Conservation (phyloP, 2,113 vertebrate species). For the Triplophysa tibetana region DNA sequence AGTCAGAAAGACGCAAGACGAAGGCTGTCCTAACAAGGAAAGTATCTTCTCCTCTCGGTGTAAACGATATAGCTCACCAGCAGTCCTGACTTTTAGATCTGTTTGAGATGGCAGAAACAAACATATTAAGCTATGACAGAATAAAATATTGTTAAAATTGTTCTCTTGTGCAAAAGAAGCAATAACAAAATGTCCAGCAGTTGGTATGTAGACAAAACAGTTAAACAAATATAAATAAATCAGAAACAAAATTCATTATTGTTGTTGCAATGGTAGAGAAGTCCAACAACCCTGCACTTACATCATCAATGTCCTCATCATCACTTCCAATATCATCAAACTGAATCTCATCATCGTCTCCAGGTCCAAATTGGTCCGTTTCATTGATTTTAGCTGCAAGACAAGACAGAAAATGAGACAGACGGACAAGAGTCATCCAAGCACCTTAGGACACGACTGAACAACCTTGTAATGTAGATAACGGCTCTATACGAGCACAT, state of each 20-base stretch:
- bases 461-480: neutral
- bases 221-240: too few relatives aligned
- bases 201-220: too few relatives aligned
- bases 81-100: conserved; percentile 45
- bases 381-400: conserved; percentile 96
- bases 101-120: neutral
- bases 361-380: conserved; percentile 94
- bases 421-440: neutral
- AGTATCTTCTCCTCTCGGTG: conserved; percentile 13
- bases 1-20: neutral
- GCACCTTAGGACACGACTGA: neutral
- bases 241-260: neutral
- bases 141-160: neutral
- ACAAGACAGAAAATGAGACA: neutral
- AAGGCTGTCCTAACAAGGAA: conserved; percentile 1
- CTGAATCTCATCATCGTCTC: conserved; percentile 97
- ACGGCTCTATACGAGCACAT: neutral
- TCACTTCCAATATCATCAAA: conserved; percentile 97
- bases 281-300: conserved; percentile 69
- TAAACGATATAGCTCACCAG: conserved; percentile 23
- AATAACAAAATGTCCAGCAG: neutral
- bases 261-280: neutral
- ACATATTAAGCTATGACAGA: neutral
- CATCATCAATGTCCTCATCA: conserved; percentile 97
- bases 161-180: neutral